Conservation (phyloP, 53 echinoderm and acorn worm species). For the Apostichopus leukothele region DNA sequence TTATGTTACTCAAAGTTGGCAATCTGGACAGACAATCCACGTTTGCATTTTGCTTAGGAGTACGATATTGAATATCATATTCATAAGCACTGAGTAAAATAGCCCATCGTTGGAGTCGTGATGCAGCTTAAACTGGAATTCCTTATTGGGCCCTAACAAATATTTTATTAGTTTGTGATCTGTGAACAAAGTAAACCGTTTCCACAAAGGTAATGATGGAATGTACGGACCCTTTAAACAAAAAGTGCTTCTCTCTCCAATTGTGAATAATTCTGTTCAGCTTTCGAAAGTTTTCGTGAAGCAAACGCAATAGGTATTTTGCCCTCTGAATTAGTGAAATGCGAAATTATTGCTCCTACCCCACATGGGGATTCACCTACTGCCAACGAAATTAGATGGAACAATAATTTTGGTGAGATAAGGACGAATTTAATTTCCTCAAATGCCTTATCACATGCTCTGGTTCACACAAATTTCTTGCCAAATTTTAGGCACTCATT, state of each 20-base stretch:
- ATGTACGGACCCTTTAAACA: constrained; percentile 46
- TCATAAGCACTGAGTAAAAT: constrained; percentile 41
- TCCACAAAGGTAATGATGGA: constrained; percentile 49
- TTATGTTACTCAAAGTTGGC: neutral
- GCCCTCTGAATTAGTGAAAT: constrained; percentile 17
- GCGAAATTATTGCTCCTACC: constrained; percentile 53
- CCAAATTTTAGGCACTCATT: neutral
- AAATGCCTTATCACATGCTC: constrained; percentile 13
- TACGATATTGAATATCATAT: constrained; percentile 25
- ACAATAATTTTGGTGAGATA: neutral
- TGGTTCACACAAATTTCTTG: neutral
- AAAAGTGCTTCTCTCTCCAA: constrained; percentile 56
- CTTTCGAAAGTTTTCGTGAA: constrained; percentile 45
- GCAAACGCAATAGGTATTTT: constrained; percentile 42
- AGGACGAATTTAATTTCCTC: constrained; percentile 25
- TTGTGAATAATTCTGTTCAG: constrained; percentile 53
- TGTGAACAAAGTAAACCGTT: constrained; percentile 47
- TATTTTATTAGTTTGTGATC: constrained; percentile 53
- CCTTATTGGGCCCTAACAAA: constrained; percentile 39
- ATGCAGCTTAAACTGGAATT: constrained; percentile 40
- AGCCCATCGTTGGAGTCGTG: constrained; percentile 24
- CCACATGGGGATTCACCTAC: constrained; percentile 49
- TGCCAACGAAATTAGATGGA: constrained; percentile 27
- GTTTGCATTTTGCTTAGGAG: constrained; percentile 40
- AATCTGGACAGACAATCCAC: constrained; percentile 26